Base-by-base conservation (phyloP, 64 coral and sea anemone species). In the Stylophora pistillata region DNA sequence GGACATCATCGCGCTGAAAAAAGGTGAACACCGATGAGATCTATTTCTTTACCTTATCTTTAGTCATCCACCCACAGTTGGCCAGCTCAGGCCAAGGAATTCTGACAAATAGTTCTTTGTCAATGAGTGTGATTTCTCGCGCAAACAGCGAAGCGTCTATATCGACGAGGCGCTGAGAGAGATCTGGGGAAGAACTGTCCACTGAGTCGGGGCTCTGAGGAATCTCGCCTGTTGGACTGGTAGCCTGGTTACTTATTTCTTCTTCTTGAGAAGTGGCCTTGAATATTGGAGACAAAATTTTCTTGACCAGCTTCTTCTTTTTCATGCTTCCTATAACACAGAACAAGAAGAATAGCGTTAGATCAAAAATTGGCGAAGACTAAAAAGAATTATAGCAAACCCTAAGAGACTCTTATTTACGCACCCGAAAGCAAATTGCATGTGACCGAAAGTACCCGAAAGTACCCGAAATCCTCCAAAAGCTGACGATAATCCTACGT, bases 11-110 rank as follows among this genome's bases (percentile, higher is more conserved):
- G 65, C 9, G 21, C 9, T 70, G 28, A 71, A 71, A 71, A 71
- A 27, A 26, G 5, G 28, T 31, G 28, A 73, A 34, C 27, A 33
- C 10, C 25, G 18, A 77, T 25, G 23, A 13, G 23, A 13, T 4
- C 9, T 1, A 61, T 41, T 16, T 60, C 23, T 37, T 81, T 92
- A 98, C 96, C 92, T 98, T 98, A 23, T 98, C 92, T 68, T 94
- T 98, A 25, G 96, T 98, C 96, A 98, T 98, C 96, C 96, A 98
- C 4, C 96, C 96, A 66, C 96, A 98, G 17, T 83, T 94, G 13
- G 93, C 89, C 47, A 98, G 59, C 16, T 98, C 96, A 3, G 91
- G 92, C 96, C 96, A 98, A 5, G 87, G 90, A 79, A 98, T 98
- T 29, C 92, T 62, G 55, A 98, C 78, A 25, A 98, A 91, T 10